A percentile compares a stretch with the other conserved stretches of the same genome.
Conservation (phyloP, 2,888 invertebrate species). For the Eilema caniola region DNA sequence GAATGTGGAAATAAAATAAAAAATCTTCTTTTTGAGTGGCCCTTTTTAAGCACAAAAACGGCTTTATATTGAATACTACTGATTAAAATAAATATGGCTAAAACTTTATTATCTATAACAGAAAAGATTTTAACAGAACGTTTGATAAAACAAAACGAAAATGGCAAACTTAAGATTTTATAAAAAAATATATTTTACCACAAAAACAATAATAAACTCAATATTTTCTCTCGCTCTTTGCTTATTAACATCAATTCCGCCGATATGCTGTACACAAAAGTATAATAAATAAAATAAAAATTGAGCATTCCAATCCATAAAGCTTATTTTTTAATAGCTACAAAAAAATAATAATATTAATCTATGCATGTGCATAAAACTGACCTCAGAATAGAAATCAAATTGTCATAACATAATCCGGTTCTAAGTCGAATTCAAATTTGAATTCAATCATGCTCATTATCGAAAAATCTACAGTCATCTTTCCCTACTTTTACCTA, state of each 20-base stretch:
- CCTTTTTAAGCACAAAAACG: neutral
- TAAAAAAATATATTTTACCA: neutral
- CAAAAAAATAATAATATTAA: neutral
- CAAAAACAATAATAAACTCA: neutral
- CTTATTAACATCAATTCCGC: no score
- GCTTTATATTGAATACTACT: neutral
- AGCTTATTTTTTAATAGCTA: neutral
- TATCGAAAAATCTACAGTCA: neutral
- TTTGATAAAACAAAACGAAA: neutral
- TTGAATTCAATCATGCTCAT: neutral
- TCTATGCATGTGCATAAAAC: neutral
- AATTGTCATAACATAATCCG: constrained; percentile 1
- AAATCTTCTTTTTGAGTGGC: neutral
- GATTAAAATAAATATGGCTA: neutral
- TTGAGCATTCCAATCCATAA: neutral
- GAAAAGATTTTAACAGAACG: no score
- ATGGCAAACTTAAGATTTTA: neutral
- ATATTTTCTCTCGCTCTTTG: no score
- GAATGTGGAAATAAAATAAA: neutral
- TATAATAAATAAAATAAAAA: no score
- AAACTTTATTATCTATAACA: neutral
- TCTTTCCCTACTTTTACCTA: neutral
- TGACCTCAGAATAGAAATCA: neutral
- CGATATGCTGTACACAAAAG: no score
- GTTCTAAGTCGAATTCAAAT: neutral